A percentile compares a stretch with the other conserved stretches of the same genome.
Evolutionary conservation across 2,113 vertebrate genomes (phyloP).

Genomic region (Lipotes vexillifer): DNA sequence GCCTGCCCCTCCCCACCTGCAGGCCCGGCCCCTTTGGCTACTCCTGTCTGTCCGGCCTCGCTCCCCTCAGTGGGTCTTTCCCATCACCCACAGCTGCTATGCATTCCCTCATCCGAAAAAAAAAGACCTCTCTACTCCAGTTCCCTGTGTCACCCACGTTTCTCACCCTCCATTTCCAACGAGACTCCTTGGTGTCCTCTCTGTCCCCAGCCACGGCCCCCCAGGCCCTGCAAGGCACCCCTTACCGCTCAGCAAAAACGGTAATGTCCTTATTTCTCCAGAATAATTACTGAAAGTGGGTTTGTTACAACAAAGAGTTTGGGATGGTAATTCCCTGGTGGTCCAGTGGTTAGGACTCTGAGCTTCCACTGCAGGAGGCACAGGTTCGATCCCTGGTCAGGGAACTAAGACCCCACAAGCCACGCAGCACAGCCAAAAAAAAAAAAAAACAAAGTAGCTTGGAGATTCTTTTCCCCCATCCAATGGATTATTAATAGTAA

Average conservation of each 20-base stretch:
- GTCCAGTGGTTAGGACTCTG: not conserved
- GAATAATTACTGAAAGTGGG: not conserved
- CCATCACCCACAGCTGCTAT: not conserved
- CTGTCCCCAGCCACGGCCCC: no score
- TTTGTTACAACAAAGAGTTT: not conserved
- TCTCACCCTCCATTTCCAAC: not conserved
- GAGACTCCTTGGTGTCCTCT: not conserved
- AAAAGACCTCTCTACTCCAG: rapidly evolving
- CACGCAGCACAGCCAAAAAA: no score
- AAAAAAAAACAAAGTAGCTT: no score
- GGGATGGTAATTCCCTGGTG: not conserved
- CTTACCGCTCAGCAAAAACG: not conserved
- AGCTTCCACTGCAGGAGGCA: no score
- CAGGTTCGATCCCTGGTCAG: not conserved
- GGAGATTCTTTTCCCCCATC: not conserved
- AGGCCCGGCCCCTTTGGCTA: rapidly evolving
- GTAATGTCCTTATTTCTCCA: not conserved
- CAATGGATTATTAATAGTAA: not conserved
- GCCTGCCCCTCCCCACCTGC: not conserved
- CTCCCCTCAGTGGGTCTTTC: no score
- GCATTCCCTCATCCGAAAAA: not conserved
- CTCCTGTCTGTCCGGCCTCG: not conserved
- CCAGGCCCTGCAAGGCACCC: not conserved
- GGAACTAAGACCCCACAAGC: no score
- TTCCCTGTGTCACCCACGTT: not conserved